Evolutionary conservation across 2,797 vertebrate species (phyloP).

Genomic region (Pangasius krempfi): DNA sequence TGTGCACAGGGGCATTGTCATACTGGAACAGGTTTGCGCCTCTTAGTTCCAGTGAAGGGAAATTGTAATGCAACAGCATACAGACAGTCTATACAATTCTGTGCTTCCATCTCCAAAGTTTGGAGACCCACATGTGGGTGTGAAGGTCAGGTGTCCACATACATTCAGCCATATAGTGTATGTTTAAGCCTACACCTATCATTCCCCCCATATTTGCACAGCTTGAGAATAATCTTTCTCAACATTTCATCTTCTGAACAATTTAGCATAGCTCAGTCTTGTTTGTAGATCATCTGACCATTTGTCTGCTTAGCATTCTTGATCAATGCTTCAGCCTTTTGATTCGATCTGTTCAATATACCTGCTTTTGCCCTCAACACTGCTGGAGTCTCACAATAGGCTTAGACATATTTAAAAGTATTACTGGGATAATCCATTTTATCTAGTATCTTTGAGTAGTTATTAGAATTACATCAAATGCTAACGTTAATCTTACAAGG

Average conservation of each 20-base stretch:
- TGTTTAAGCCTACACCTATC: neutral
- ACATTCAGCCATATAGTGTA: neutral
- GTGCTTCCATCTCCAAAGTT: neutral
- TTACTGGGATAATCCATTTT: neutral
- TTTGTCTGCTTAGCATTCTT: neutral
- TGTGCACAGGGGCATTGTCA: neutral
- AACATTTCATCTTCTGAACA: neutral
- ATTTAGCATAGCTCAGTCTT: neutral
- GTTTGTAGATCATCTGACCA: neutral
- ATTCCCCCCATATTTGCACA: neutral
- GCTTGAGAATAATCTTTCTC: neutral
- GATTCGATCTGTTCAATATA: neutral
- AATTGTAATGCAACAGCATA: neutral
- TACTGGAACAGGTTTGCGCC: neutral
- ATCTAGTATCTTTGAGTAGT: neutral
- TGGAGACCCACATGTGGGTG: neutral
- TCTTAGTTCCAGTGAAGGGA: neutral
- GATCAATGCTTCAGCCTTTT: neutral
- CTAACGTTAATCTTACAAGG: neutral
- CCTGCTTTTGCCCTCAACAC: neutral
- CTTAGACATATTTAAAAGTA: neutral
- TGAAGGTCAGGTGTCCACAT: neutral
- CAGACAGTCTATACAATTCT: neutral
- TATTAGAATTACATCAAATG: constrained; percentile 3
- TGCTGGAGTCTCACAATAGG: neutral